Evolutionary conservation across 2,888 invertebrate species (phyloP).

Genomic region (Chirona hameri): DNA sequence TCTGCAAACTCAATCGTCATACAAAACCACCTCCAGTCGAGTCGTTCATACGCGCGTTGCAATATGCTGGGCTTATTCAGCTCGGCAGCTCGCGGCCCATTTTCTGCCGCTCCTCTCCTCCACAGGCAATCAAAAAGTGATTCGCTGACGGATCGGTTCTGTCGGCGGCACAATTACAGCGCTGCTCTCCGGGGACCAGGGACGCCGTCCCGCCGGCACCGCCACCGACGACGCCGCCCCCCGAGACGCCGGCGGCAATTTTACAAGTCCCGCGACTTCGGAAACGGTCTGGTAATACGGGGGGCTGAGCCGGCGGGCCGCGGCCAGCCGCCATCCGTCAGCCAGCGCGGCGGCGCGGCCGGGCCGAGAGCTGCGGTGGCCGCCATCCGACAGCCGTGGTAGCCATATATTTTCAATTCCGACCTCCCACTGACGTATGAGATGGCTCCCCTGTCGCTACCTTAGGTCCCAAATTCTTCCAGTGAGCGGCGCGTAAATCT

Average conservation of each 20-base stretch:
- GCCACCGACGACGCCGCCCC: not conserved
- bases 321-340: not conserved
- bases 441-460: conserved; percentile 11
- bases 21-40: too few species aligned
- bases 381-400: not conserved
- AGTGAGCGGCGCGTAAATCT: conserved; percentile 7
- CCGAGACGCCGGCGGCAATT: not conserved
- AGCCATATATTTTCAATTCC: conserved; percentile 6
- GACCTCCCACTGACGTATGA: not conserved
- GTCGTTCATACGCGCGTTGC: not conserved
- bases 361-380: not conserved
- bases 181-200: not conserved
- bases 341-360: not conserved
- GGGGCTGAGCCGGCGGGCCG: not conserved
- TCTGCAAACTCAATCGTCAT: too few species aligned
- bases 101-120: not conserved
- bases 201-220: not conserved
- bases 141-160: not conserved
- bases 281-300: not conserved
- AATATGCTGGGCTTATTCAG: not conserved
- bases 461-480: conserved; percentile 23
- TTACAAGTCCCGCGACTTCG: not conserved
- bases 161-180: not conserved
- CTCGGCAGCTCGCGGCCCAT: not conserved
- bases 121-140: conserved; percentile 14